Conservation (phyloP, 1,140 invertebrate genomes). For the Lordiphosa collinella region DNA sequence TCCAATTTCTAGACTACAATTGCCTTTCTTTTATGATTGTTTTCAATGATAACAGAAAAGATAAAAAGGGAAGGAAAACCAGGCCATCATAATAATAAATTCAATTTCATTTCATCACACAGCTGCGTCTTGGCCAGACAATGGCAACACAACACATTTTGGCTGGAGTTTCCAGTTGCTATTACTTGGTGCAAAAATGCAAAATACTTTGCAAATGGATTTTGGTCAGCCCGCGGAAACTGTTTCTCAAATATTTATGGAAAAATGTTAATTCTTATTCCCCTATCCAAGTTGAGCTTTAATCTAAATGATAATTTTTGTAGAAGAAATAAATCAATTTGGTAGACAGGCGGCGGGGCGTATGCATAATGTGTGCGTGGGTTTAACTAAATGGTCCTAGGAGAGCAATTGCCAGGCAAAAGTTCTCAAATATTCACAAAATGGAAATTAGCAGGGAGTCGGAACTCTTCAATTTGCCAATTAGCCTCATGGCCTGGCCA, state of each 20-base stretch:
- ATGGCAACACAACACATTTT: slow-evolving; percentile 10
- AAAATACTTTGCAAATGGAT: slow-evolving; percentile 42
- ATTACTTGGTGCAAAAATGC: slow-evolving; percentile 59
- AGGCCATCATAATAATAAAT: slow-evolving; percentile 16
- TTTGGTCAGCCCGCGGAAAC: slow-evolving; percentile 15
- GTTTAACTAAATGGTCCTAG: slow-evolving; percentile 53
- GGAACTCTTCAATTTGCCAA: no score
- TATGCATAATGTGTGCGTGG: slow-evolving; percentile 41
- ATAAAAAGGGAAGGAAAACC: slow-evolving; percentile 2
- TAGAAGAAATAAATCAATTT: slow-evolving; percentile 65
- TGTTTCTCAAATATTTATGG: slow-evolving; percentile 69
- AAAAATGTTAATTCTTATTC: slow-evolving; percentile 53
- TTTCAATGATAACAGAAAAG: slow-evolving; percentile 50
- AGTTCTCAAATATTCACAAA: slow-evolving; percentile 21
- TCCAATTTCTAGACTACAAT: neutral
- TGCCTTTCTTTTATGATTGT: slow-evolving; percentile 21
- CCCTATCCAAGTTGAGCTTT: slow-evolving; percentile 38
- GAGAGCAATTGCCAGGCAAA: slow-evolving; percentile 45
- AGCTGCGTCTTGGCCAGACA: slow-evolving; percentile 36
- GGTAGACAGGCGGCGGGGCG: slow-evolving; percentile 23
- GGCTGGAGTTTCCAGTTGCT: slow-evolving; percentile 17
- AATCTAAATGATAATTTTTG: slow-evolving; percentile 72
- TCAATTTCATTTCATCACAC: slow-evolving; percentile 27
- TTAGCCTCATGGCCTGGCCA: no score
- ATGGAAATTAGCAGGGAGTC: no score